Base-by-base conservation (phyloP, 2,797 vertebrate species). In the Galagoides demidoff region DNA sequence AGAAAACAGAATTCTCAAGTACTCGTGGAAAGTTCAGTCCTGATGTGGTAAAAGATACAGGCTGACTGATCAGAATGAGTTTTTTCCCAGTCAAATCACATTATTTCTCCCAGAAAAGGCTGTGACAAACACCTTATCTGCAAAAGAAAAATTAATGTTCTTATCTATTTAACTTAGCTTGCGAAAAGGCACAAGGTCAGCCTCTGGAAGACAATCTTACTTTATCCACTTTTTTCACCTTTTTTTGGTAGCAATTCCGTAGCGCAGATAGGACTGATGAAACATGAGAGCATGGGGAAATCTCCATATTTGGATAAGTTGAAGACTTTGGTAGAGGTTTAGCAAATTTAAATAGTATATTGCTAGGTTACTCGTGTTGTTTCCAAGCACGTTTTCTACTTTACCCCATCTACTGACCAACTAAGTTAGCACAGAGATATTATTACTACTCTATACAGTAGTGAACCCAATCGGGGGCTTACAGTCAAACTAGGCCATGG, bases 81-180 rank as follows among this genome's bases (percentile, higher is more conserved):
- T 93, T 94, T 93, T 76, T 34, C 8, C 16, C 25, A 89, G 64
- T 79, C 57, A 79, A 91, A 89, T 73, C 49, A 91, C 73, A 45
- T 83, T 57, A 92, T 93, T 97, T 91, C 70, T 78, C n/a, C 66
- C 68, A 90, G 61, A 95, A 78, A 92, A 49, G 91, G 31, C 25
- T 85, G 14, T 29, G 52, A 85, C 14, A 95, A 95, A 78, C 34
- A 49, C 13, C n/a, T 96, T 94, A 94, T 90, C 78, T 88, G 27
- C 27, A 95, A 93, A 92, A 89, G 84, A 95, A 91, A 95, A 93
- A 68, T 17, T 89, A 90, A 93, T 34, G 19, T 85, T 86, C 37
- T 70, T 92, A 63, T 85, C 27, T 86, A 85, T 43, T 95, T 90
- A 59, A 70, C 77, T 82, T 89, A 88, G 49, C 31, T 74, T 95